A percentile compares a stretch with the other conserved stretches of the same genome.
These are phyloP conservation scores for Paraplagusia blochii DNA, from an alignment of 2,113 vertebrate genomes.

Conservation along the genomic window DNA sequence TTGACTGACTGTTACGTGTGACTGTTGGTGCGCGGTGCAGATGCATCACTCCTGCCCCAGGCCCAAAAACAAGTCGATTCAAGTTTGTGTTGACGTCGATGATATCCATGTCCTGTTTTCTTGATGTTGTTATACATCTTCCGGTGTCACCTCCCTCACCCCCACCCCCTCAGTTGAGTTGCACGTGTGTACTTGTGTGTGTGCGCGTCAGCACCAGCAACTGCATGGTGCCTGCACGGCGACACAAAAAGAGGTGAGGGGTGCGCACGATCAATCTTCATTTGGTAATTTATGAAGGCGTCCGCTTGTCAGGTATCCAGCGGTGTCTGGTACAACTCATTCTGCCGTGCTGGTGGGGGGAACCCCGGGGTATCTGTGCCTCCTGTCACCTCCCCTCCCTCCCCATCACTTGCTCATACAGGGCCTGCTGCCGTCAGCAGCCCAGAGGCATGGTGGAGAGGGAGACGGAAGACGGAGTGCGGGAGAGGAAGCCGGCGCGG, in stretches of 20 bases:
- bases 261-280: constrained; percentile 76
- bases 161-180: too few relatives aligned
- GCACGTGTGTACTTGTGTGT: constrained; percentile 11
- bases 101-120: constrained; percentile 20
- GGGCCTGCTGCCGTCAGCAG: constrained; percentile 74
- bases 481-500: constrained; percentile 53
- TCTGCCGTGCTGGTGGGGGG: constrained; percentile 65
- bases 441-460: constrained; percentile 63
- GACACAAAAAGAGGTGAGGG: constrained; percentile 57
- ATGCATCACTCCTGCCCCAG: constrained; percentile 27
- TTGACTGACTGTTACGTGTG: constrained; percentile 53
- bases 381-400: constrained; percentile 72
- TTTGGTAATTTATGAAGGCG: constrained; percentile 77
- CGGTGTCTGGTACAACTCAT: constrained; percentile 74
- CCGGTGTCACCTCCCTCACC: constrained; percentile 12
- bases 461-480: constrained; percentile 44
- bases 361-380: constrained; percentile 70
- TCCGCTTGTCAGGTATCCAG: constrained; percentile 76
- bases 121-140: constrained; percentile 15
- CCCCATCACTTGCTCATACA: constrained; percentile 41
- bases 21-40: constrained; percentile 42
- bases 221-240: constrained; percentile 20
- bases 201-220: constrained; percentile 6
- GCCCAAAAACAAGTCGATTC: constrained; percentile 31
- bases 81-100: constrained; percentile 14